Base-by-base conservation (phyloP, 1,140 invertebrate genomes). In the Streblospio benedicti region DNA sequence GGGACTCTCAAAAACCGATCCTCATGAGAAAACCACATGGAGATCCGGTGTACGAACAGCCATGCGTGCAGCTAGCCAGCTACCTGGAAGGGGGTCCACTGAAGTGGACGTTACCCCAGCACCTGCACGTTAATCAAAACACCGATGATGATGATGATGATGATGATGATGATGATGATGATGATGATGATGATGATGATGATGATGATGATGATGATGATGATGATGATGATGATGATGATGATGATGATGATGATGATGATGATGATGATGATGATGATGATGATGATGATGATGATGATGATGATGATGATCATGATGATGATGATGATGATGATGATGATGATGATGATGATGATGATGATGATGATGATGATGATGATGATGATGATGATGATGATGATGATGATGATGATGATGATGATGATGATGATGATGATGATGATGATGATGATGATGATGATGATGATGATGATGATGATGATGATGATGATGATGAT, bases 231-330 rank as follows among this genome's bases (percentile, higher is more conserved):
- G 44, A 52, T 58, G 57, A 58, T 53, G 57, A 58, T 58, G 57
- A 58, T 54, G 57, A 59, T 59, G 57, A 55, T 32, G 57, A 59
- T 59, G 57, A 59, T 59, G 50, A 59, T 59, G 57, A 56, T 32
- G 50, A 54, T 54, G 57, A 2, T 52, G 57, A 59, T 59, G 50
- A 57, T 59, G 57, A 59, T 56, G 57, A 59, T 54, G 57, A 59
- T 27, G 57, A 59, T 2, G 50, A 57, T 38, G 57, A 35, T 59
- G 50, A 57, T 57, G 57, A 59, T 57, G 52, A 41, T 41, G 52
- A 60, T 41, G 52, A 60, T 41, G 52, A 60, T 41, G 52, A 60
- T 41, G 41, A 55, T 18, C 16, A 59, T 16, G 53, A 1, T 1
- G 20, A 31, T 16, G 0, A 53, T 44, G 55, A 50, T 57, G 55